phyloP scores from a whole-genome alignment of 2,888 invertebrate species.

The Eustalomyia histrio region DNA sequence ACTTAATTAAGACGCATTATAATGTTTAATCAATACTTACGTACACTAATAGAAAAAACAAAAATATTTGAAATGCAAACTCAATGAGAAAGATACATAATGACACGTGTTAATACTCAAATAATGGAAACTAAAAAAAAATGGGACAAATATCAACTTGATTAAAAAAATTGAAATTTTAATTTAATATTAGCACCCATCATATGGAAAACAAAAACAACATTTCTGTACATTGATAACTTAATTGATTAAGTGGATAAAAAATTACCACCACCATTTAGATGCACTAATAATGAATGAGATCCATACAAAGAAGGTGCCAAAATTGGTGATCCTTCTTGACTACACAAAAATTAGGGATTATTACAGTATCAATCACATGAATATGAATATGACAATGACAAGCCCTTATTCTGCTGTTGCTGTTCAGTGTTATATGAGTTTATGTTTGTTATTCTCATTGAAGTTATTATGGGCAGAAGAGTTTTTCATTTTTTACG shows the following conservation, averaged over 20 bases:
- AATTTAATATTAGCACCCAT: conserved; percentile 62
- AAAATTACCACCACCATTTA: conserved; percentile 70
- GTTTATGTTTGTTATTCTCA: conserved; percentile 50
- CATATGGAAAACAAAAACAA: neutral
- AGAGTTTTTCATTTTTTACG: conserved; percentile 57
- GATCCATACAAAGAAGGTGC: conserved; percentile 42
- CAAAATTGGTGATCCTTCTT: conserved; percentile 50
- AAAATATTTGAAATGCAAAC: conserved; percentile 12
- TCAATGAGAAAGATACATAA: conserved; percentile 67
- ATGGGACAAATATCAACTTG: conserved; percentile 24
- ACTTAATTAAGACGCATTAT: conserved; percentile 62
- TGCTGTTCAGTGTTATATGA: neutral
- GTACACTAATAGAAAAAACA: conserved; percentile 28
- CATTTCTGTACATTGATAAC: conserved; percentile 65
- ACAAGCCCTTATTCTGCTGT: conserved; percentile 52
- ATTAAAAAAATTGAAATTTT: conserved; percentile 26
- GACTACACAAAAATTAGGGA: neutral
- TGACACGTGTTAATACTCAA: conserved; percentile 68
- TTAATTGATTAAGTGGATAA: conserved; percentile 77
- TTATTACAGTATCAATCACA: conserved; percentile 57
- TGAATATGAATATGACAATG: conserved; percentile 43
- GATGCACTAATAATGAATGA: conserved; percentile 25
- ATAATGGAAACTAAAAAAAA: conserved; percentile 45
- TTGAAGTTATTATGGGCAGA: conserved; percentile 28
- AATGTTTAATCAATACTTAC: conserved; percentile 35